Percentiles rank a stretch among this genome's conserved stretches.
phyloP scores from a whole-genome alignment of 2,797 vertebrate genomes.

The Notamacropus eugenii region DNA sequence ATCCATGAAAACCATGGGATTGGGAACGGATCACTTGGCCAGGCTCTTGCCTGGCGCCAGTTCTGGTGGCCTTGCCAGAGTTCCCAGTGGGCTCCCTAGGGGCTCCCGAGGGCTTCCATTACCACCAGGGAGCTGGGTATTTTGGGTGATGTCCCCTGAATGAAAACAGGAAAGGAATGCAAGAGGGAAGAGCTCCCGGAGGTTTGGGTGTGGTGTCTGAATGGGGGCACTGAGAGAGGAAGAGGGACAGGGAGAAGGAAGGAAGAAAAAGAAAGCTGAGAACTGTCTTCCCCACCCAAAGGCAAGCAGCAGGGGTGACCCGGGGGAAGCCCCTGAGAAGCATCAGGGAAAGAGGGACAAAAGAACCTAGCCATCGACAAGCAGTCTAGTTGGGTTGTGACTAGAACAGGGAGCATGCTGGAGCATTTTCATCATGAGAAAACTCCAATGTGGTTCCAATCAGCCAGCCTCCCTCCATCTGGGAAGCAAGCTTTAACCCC shows the following conservation, averaged over 20 bases:
- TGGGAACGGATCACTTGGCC: neutral
- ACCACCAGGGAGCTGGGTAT: conserved; percentile 54
- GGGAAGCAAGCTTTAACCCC: neutral
- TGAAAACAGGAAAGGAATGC: conserved; percentile 71
- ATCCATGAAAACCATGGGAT: neutral
- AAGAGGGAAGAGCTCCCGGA: conserved; percentile 51
- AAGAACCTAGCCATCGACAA: neutral
- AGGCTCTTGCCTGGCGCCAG: neutral
- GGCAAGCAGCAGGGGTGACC: neutral
- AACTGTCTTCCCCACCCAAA: neutral
- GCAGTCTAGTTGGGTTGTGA: neutral
- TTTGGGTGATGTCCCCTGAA: conserved; percentile 66
- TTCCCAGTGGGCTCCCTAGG: conserved; percentile 59
- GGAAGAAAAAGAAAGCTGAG: neutral
- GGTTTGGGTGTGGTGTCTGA: conserved; percentile 67
- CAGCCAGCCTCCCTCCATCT: neutral
- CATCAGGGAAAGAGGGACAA: neutral
- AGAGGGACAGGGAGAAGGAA: neutral
- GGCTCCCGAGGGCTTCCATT: neutral
- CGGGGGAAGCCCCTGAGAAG: neutral
- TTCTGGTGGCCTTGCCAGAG: neutral
- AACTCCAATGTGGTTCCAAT: neutral
- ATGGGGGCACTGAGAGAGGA: neutral
- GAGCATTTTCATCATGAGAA: neutral
- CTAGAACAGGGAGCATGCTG: neutral